A percentile compares a stretch with the other conserved stretches of the same genome.
Evolutionary conservation across 2,797 vertebrate genomes (phyloP).

Genomic region (Anniella stebbinsi): DNA sequence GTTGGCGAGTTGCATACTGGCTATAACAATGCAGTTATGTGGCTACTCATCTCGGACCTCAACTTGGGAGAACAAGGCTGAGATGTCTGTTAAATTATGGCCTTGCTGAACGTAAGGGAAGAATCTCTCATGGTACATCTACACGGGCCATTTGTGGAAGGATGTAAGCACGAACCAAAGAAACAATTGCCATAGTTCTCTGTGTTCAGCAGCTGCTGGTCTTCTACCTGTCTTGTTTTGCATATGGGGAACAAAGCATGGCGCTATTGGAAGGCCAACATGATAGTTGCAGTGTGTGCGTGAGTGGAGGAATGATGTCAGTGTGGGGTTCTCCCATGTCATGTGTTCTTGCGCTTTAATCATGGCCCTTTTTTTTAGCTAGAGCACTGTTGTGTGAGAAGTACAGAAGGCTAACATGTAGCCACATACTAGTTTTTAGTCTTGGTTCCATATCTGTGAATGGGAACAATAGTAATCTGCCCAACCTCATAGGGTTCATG

Average conservation of each 20-base stretch:
- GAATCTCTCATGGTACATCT: not conserved
- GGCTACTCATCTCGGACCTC: not conserved
- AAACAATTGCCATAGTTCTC: too few species aligned
- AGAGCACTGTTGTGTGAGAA: not conserved
- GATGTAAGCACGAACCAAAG: not conserved
- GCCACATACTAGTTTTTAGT: not conserved
- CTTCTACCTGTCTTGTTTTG: not conserved
- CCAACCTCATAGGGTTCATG: not conserved
- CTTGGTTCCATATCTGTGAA: not conserved
- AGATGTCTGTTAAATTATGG: not conserved
- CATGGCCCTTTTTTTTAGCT: not conserved
- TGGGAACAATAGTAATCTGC: not conserved
- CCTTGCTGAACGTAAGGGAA: not conserved
- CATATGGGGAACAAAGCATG: not conserved
- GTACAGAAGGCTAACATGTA: not conserved
- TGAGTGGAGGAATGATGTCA: not conserved
- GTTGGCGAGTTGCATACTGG: not conserved
- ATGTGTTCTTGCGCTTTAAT: not conserved
- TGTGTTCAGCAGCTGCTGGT: not conserved
- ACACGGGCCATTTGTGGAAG: not conserved
- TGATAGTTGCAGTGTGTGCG: not conserved
- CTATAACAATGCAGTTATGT: not conserved
- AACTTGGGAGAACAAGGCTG: not conserved
- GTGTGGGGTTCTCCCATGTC: not conserved
- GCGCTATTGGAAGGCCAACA: not conserved